A percentile compares a stretch with the other conserved stretches of the same genome.
Evolutionary conservation across 2,888 invertebrate species (phyloP).

Genomic region (Maniola hyperantus): DNA sequence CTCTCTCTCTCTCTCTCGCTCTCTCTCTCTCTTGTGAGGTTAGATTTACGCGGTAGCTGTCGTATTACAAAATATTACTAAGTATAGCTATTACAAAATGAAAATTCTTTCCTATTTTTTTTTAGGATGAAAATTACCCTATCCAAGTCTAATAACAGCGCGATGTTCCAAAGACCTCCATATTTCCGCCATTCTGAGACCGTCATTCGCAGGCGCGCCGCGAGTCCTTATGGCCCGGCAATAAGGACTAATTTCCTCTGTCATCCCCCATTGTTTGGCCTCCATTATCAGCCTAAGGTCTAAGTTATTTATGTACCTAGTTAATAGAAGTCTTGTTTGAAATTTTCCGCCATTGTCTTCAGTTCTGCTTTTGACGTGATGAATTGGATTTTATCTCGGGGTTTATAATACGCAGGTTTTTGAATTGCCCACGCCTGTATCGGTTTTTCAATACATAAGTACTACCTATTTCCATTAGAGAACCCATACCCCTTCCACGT

Average conservation of each 20-base stretch:
- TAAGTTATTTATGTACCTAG: conserved; percentile 42
- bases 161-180: conserved; percentile 36
- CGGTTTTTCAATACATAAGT: neutral
- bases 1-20: too few relatives aligned
- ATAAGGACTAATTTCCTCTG: conserved; percentile 40
- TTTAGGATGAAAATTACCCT: conserved; percentile 17
- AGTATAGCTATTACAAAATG: too few relatives aligned
- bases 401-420: neutral
- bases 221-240: conserved; percentile 36
- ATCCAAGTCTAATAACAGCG: conserved; percentile 26
- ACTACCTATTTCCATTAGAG: too few relatives aligned
- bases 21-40: too few relatives aligned
- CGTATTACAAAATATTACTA: too few relatives aligned
- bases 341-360: conserved; percentile 42
- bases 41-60: too few relatives aligned
- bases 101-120: neutral
- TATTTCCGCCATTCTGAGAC: conserved; percentile 45
- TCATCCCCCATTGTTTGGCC: conserved; percentile 39
- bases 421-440: neutral
- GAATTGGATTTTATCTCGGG: conserved; percentile 35
- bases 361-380: conserved; percentile 42
- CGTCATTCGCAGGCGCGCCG: conserved; percentile 42
- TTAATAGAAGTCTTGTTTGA: conserved; percentile 42
- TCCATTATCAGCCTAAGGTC: conserved; percentile 40
- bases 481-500: too few relatives aligned